Evolutionary conservation across 2,797 vertebrate genomes (phyloP).

Genomic region (Meda fulgida): DNA sequence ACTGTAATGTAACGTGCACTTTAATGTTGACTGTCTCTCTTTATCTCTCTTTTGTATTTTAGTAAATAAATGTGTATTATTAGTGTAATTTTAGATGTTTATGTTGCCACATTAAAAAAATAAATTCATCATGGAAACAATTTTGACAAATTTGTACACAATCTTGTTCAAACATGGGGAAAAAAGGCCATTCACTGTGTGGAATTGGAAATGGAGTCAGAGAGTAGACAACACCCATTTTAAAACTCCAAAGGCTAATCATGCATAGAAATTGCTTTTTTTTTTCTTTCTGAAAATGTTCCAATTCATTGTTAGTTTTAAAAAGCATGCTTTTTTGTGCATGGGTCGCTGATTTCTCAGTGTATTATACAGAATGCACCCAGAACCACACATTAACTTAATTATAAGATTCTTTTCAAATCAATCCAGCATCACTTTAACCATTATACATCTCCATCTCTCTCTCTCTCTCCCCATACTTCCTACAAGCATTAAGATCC

Average conservation of each 20-base stretch:
- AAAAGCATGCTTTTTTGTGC: neutral
- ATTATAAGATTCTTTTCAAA: conserved; percentile 63
- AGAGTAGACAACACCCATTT: neutral
- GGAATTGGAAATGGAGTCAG: neutral
- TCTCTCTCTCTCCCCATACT: conserved; percentile 2
- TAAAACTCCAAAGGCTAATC: neutral
- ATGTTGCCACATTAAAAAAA: neutral
- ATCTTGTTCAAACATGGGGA: neutral
- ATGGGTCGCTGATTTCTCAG: conserved; percentile 11
- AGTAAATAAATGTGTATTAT: neutral
- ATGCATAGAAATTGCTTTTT: neutral
- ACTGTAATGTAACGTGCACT: neutral
- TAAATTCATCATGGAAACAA: neutral
- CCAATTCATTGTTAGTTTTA: neutral
- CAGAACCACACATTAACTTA: conserved; percentile 43
- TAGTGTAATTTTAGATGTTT: neutral
- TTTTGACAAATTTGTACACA: neutral
- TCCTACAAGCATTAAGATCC: conserved; percentile 47
- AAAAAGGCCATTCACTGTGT: neutral
- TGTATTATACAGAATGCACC: conserved; percentile 12
- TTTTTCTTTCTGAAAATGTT: neutral
- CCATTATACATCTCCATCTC: conserved; percentile 57
- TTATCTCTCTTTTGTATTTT: neutral
- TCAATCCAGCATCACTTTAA: conserved; percentile 66
- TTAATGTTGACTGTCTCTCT: neutral